Percentiles rank a stretch among this genome's conserved stretches.
phyloP scores from a whole-genome alignment of 2,113 vertebrate genomes.

The Rhegmatorhina hoffmannsi region DNA sequence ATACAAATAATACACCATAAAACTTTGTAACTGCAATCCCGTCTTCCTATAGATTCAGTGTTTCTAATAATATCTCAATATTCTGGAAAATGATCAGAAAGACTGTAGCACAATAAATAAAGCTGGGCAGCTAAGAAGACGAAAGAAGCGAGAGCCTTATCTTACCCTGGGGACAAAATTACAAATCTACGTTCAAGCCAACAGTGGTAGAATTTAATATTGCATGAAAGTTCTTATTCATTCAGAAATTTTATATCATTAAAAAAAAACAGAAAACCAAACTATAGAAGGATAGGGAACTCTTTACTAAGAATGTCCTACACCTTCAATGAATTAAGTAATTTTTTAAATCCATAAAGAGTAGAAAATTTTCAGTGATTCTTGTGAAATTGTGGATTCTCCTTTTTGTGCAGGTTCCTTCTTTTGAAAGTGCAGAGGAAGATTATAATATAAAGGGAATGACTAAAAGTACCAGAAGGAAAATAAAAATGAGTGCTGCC shows the following conservation, averaged over 20 bases:
- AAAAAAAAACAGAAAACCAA: neutral
- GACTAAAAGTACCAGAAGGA: constrained; percentile 16
- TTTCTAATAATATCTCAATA: neutral
- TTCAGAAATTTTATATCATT: neutral
- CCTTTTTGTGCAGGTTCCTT: neutral
- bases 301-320: constrained; percentile 32
- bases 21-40: neutral
- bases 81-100: constrained; percentile 16
- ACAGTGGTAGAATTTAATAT: constrained; percentile 11
- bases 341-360: constrained; percentile 43
- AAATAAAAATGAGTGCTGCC: neutral
- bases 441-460: constrained; percentile 17
- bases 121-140: constrained; percentile 20
- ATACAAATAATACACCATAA: neutral
- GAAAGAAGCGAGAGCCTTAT: neutral
- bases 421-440: neutral
- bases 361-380: neutral
- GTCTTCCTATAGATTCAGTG: neutral
- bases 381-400: neutral
- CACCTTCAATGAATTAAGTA: neutral
- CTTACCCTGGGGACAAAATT: constrained; percentile 15
- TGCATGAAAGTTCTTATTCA: constrained; percentile 58
- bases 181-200: constrained; percentile 26
- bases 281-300: constrained; percentile 4
- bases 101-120: constrained; percentile 3